Evolutionary conservation across 2,113 vertebrate species (phyloP).

Genomic region (Takifugu bimaculatus): DNA sequence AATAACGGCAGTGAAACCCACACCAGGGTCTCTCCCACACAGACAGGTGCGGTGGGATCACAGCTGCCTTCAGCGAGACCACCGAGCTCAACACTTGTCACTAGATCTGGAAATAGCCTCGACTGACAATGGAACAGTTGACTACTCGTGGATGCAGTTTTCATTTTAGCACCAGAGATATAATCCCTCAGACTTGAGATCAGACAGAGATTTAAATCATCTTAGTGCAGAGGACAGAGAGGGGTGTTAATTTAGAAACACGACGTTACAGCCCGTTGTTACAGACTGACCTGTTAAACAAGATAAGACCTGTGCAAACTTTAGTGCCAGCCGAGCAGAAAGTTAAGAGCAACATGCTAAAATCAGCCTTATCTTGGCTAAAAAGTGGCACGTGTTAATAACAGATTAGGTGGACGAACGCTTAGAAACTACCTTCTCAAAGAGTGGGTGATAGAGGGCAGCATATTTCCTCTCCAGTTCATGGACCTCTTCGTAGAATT

Average conservation of each 20-base stretch:
- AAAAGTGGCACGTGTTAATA: neutral
- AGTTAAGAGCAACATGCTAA: too few species aligned
- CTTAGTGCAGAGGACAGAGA: slow-evolving; percentile 19
- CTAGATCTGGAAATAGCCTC: slow-evolving; percentile 65
- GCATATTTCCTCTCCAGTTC: slow-evolving; percentile 95
- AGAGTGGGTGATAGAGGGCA: slow-evolving; percentile 88
- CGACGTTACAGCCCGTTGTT: too few species aligned
- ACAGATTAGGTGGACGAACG: neutral
- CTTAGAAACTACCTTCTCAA: slow-evolving; percentile 84
- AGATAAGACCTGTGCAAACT: too few species aligned
- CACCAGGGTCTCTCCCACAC: neutral
- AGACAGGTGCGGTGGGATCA: slow-evolving; percentile 54
- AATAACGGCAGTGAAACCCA: neutral
- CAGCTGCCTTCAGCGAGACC: slow-evolving; percentile 47
- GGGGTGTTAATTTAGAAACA: too few species aligned
- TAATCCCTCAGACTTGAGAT: slow-evolving; percentile 20
- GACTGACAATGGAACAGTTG: slow-evolving; percentile 51
- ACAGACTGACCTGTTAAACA: too few species aligned
- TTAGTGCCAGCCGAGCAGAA: too few species aligned
- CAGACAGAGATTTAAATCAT: slow-evolving; percentile 5
- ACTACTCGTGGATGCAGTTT: slow-evolving; percentile 49
- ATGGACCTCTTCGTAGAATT: slow-evolving; percentile 98
- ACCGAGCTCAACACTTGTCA: slow-evolving; percentile 53
- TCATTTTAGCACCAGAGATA: slow-evolving; percentile 56
- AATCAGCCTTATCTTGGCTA: too few species aligned